phyloP scores from a whole-genome alignment of 2,113 vertebrate species.

The Oceanites oceanicus region DNA sequence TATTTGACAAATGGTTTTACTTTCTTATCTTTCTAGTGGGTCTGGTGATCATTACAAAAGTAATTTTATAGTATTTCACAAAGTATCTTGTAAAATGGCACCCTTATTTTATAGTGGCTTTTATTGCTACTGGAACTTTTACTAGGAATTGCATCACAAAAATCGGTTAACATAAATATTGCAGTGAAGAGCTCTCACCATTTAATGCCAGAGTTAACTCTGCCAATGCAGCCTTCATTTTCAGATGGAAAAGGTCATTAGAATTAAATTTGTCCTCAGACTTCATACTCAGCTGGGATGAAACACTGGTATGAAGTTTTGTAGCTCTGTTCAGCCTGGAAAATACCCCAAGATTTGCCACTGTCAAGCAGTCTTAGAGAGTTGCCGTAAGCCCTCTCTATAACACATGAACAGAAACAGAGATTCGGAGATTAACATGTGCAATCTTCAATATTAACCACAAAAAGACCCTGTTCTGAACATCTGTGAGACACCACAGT shows the following conservation, averaged over 20 bases:
- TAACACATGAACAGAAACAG: background rate
- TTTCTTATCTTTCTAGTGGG: background rate
- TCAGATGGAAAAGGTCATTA: background rate
- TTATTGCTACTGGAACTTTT: slow-evolving; percentile 46
- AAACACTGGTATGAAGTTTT: background rate
- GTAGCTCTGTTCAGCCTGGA: background rate
- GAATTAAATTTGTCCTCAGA: slow-evolving; percentile 37
- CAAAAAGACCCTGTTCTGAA: background rate
- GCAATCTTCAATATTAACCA: background rate
- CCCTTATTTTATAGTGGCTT: slow-evolving; percentile 24
- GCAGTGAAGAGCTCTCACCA: background rate
- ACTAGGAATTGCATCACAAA: slow-evolving; percentile 46
- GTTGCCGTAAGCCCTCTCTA: background rate
- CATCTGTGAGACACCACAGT: background rate
- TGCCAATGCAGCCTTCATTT: slow-evolving; percentile 15
- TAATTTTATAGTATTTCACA: slow-evolving; percentile 23
- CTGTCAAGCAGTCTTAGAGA: background rate
- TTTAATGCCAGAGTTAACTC: slow-evolving; percentile 19
- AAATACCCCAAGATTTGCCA: background rate
- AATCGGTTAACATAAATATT: slow-evolving; percentile 11
- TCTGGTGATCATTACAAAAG: background rate
- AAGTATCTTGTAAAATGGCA: slow-evolving; percentile 40
- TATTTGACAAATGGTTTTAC: slow-evolving; percentile 31
- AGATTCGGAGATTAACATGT: background rate
- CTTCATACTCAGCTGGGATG: background rate